Evolutionary conservation across 2,113 vertebrate genomes (phyloP).

Genomic region (Tachysurus vachellii): DNA sequence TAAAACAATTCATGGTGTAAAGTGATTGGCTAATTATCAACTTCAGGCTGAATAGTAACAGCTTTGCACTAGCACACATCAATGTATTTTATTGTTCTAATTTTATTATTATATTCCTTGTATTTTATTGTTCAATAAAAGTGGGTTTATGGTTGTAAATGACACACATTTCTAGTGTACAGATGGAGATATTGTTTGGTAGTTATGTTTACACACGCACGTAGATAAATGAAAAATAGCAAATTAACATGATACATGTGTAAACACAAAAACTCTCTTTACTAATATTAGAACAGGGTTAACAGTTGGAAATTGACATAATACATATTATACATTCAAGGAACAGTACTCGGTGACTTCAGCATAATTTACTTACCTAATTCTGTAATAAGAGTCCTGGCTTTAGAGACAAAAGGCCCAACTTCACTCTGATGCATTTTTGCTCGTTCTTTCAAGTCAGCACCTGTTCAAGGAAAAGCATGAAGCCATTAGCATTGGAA

Average conservation of each 20-base stretch:
- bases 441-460: constrained; percentile 93
- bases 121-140: not conserved
- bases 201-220: not conserved
- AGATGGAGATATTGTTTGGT: not conserved
- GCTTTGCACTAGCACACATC: not conserved
- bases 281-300: not conserved
- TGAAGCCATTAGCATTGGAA: not conserved
- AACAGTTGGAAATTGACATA: not conserved
- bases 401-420: constrained; percentile 91
- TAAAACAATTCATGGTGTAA: not conserved
- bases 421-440: constrained; percentile 96
- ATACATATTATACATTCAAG: not conserved
- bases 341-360: not conserved
- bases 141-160: not conserved
- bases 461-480: constrained; percentile 74
- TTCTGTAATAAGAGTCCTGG: constrained; percentile 89
- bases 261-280: not conserved
- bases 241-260: not conserved
- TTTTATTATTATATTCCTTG: too few species aligned
- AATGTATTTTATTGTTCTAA: too few species aligned
- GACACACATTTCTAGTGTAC: not conserved
- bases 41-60: not conserved
- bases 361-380: constrained; percentile 76
- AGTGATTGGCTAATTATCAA: not conserved
- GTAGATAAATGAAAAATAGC: not conserved